Percentiles rank a stretch among this genome's conserved stretches.
These are phyloP conservation scores for Callionymus lyra DNA, from an alignment of 2,113 vertebrate genomes.

Conservation along the genomic window DNA sequence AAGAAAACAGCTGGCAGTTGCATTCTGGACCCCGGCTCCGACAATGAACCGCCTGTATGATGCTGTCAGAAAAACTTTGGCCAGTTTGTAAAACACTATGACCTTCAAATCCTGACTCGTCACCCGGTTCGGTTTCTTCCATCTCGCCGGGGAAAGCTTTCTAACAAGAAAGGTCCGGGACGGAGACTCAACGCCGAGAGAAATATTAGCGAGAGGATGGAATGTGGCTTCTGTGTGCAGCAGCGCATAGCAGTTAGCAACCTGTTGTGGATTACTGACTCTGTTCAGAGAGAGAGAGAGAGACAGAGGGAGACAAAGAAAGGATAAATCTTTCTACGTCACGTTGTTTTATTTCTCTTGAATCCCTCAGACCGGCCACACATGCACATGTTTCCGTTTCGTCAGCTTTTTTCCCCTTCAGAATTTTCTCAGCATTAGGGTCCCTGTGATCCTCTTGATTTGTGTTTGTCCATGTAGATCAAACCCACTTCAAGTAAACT, in stretches of 20 bases:
- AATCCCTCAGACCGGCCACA: constrained; percentile 30
- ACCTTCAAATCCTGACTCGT: no score
- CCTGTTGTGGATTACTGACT: constrained; percentile 40
- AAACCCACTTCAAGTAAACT: no score
- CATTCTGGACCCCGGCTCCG: constrained; percentile 46
- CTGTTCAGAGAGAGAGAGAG: constrained; percentile 3
- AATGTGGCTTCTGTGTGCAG: constrained; percentile 14
- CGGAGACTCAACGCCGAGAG: not conserved
- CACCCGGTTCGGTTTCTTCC: no score
- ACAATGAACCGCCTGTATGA: constrained; percentile 61
- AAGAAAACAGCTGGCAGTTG: constrained; percentile 65
- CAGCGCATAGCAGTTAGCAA: constrained; percentile 20
- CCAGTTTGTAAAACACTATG: constrained; percentile 37
- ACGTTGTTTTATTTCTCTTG: constrained; percentile 34
- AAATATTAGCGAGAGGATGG: constrained; percentile 5
- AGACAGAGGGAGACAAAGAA: constrained; percentile 13
- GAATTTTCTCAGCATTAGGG: constrained; percentile 38
- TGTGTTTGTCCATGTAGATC: constrained; percentile 2
- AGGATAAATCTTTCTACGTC: constrained; percentile 22
- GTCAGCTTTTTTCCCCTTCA: constrained; percentile 45
- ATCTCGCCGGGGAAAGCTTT: no score
- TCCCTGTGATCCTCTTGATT: constrained; percentile 35
- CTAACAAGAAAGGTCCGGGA: constrained; percentile 2
- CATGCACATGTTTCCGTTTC: constrained; percentile 44
- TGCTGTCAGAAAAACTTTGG: constrained; percentile 61